Evolutionary conservation across 1,140 invertebrate species (phyloP).

Genomic region (Aphidius ervi): DNA sequence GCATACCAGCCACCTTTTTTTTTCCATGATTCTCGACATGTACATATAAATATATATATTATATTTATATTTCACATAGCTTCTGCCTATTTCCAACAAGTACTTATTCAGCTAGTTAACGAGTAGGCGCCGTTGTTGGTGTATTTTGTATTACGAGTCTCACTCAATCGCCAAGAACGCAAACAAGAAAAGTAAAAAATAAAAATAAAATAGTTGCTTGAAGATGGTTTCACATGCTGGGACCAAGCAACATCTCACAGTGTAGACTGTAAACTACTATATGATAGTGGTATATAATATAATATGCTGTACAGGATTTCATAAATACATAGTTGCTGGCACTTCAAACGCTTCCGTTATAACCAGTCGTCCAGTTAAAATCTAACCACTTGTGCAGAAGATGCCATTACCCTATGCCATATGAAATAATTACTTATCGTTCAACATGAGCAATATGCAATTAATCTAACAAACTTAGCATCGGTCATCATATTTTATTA

Average conservation of each 20-base stretch:
- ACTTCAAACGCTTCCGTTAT: too few species aligned
- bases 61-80: neutral
- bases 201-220: constrained; percentile 15
- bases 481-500: too few species aligned
- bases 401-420: too few species aligned
- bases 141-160: constrained; percentile 12
- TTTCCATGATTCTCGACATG: neutral
- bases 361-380: too few species aligned
- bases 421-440: too few species aligned
- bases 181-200: constrained; percentile 26
- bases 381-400: too few species aligned
- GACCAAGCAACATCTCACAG: neutral
- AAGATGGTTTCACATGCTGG: constrained; percentile 14
- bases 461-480: too few species aligned
- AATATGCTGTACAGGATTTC: too few species aligned
- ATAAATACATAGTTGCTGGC: too few species aligned
- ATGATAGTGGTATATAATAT: too few species aligned
- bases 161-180: constrained; percentile 28
- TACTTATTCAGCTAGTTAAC: neutral
- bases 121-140: constrained; percentile 3
- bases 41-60: neutral
- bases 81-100: neutral
- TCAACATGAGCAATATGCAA: too few species aligned
- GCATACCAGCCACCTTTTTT: neutral
- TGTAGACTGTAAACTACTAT: too few species aligned